Evolutionary conservation across 2,888 invertebrate genomes (phyloP).

Genomic region (Oegoconia quadripuncta): DNA sequence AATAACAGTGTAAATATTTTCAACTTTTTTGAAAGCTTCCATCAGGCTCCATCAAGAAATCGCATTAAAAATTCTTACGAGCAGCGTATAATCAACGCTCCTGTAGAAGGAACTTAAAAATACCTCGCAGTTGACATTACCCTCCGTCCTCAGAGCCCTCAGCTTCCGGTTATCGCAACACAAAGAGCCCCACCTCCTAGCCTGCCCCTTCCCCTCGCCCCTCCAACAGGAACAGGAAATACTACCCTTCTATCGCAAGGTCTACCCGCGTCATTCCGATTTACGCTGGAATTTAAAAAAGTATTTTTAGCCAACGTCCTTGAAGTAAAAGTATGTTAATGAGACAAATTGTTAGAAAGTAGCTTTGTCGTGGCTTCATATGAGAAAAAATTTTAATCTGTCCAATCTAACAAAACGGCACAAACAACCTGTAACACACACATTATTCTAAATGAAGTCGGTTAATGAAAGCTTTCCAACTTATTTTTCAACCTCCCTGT

Average conservation of each 20-base stretch:
- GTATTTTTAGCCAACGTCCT: slow-evolving; percentile 53
- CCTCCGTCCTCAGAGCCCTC: slow-evolving; percentile 72
- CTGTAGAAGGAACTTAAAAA: slow-evolving; percentile 67
- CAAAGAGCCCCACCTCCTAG: slow-evolving; percentile 61
- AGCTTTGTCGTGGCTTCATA: slow-evolving; percentile 16
- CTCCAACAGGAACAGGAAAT: slow-evolving; percentile 66
- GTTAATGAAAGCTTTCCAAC: too few species aligned
- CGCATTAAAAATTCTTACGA: slow-evolving; percentile 34
- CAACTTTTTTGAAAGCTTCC: too few species aligned
- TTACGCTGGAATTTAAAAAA: slow-evolving; percentile 46
- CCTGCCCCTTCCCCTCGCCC: slow-evolving; percentile 32
- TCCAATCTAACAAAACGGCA: too few species aligned
- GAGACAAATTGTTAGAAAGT: slow-evolving; percentile 36
- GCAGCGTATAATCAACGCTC: slow-evolving; percentile 54
- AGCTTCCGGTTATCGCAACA: slow-evolving; percentile 77
- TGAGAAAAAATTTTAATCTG: slow-evolving; percentile 13
- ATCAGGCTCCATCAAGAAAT: background rate
- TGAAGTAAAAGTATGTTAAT: slow-evolving; percentile 43
- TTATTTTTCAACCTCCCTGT: too few species aligned
- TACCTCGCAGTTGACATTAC: slow-evolving; percentile 74
- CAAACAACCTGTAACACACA: too few species aligned
- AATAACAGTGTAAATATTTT: too few species aligned
- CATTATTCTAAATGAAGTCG: too few species aligned
- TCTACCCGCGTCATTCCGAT: slow-evolving; percentile 64
- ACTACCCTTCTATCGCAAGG: slow-evolving; percentile 77